Base-by-base conservation (phyloP, 2,113 vertebrate genomes). In the Saguinus midas region DNA sequence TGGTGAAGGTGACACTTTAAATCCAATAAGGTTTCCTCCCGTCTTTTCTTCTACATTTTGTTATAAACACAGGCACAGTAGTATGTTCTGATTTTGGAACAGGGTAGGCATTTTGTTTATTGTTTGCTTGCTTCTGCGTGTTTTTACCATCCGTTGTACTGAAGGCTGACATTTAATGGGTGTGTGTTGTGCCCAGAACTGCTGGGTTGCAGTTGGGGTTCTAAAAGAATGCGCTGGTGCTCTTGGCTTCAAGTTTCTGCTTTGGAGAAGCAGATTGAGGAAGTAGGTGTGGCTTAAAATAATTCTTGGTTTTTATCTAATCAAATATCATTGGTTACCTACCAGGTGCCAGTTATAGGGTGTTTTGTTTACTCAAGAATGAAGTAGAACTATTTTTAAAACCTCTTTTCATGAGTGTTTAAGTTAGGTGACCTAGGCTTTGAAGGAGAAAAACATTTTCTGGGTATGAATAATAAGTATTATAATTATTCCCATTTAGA, bases 281-380 rank as follows among this genome's bases (percentile, higher is more conserved):
- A 52, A 48, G 57, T 23, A 50, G 58, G 35, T 9, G 11, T 48
- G 20, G 8, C 43, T 87, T 20, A 12, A 37, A 35, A 25, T 14
- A 25, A 32, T 50, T 72, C 43, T 45, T 35, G 18, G 55, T 70
- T 45, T 64, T 52, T 16, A 29, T 87, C 8, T 25, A 25, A 37
- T 91, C 35, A 23, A 7, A 8, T n/a, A 7, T 8, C 37, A 5
- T 8, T 2, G 5, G 17, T 1, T 48, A 8, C 21, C 11, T 64
- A 35, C 6, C 3, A 0, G 27, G 18, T 82, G 52, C 66, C 75
- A 23, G 76, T 64, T 37, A 32, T 3, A 14, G 5, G 61, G 45
- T 45, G 23, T 55, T 68, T 45, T 45, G 45, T 95, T 87, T 82
- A 88, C 87, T 88, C 6, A 18, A 58, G 84, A 88, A n/a, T 70